Conservation (phyloP, 2,888 invertebrate species). For the Hesperia comma region DNA sequence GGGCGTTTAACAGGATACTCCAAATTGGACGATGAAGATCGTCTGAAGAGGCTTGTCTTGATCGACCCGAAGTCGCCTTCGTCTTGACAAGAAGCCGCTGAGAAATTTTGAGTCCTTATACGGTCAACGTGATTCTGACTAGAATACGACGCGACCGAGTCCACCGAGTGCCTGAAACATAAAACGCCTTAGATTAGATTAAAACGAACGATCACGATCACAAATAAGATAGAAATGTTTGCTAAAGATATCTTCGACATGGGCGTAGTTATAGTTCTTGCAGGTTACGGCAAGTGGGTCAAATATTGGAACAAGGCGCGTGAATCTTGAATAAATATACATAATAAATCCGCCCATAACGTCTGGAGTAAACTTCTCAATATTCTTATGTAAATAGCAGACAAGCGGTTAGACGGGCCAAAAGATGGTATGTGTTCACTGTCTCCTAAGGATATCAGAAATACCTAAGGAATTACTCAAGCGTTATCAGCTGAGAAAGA, state of each 20-base stretch:
- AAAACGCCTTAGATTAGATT: slow-evolving; percentile 72
- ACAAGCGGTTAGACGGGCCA: too few species aligned
- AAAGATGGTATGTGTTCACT: too few species aligned
- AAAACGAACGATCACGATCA: slow-evolving; percentile 50
- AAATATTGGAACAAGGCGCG: slow-evolving; percentile 55
- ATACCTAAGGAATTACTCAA: too few species aligned
- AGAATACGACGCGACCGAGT: slow-evolving; percentile 85
- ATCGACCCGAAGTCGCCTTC: slow-evolving; percentile 80
- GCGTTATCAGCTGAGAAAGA: too few species aligned
- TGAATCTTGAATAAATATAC: slow-evolving; percentile 3
- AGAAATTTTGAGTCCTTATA: slow-evolving; percentile 82
- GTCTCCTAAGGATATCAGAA: too few species aligned
- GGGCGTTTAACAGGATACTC: slow-evolving; percentile 75
- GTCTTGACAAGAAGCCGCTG: slow-evolving; percentile 83
- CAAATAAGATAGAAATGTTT: slow-evolving; percentile 66
- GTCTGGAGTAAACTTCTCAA: too few species aligned
- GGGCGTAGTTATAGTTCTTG: slow-evolving; percentile 57
- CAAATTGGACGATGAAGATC: slow-evolving; percentile 77
- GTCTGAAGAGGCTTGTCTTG: slow-evolving; percentile 79
- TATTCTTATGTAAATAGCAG: too few species aligned
- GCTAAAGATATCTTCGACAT: slow-evolving; percentile 58
- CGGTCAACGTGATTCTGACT: slow-evolving; percentile 85
- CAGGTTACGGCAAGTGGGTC: slow-evolving; percentile 44
- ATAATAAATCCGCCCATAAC: neutral
- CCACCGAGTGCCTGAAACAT: slow-evolving; percentile 82